Percentiles rank a stretch among this genome's conserved stretches.
phyloP scores from a whole-genome alignment of 2,888 invertebrate genomes.

The Plebejus melissa region DNA sequence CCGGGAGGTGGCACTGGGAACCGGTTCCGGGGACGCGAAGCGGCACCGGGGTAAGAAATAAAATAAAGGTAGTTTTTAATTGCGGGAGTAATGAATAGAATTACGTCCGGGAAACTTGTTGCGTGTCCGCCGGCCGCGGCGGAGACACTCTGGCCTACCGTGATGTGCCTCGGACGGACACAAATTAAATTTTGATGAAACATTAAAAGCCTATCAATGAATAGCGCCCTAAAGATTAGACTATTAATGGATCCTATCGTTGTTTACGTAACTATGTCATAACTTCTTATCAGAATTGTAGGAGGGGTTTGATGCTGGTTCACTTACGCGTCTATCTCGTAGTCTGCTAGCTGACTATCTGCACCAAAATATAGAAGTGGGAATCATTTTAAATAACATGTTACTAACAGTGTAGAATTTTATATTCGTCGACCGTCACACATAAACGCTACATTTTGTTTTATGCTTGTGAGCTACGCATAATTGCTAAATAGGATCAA shows the following conservation, averaged over 20 bases:
- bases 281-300: not conserved
- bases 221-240: slow-evolving; percentile 1
- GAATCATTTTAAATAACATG: too few species aligned
- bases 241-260: not conserved
- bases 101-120: slow-evolving; percentile 17
- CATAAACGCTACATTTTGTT: not conserved
- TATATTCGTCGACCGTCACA: too few species aligned
- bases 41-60: slow-evolving; percentile 35
- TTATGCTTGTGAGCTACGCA: not conserved
- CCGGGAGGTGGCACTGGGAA: slow-evolving; percentile 45
- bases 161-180: not conserved
- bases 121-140: not conserved
- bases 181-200: slow-evolving; percentile 15
- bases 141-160: not conserved
- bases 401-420: too few species aligned
- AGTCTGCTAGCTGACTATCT: not conserved
- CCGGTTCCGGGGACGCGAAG: slow-evolving; percentile 51
- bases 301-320: not conserved
- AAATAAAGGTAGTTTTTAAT: slow-evolving; percentile 33
- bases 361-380: not conserved
- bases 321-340: too few species aligned
- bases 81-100: slow-evolving; percentile 14
- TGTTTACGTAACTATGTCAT: not conserved
- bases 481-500: not conserved
- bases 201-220: slow-evolving; percentile 9